Evolutionary conservation across 1,140 invertebrate species (phyloP), one percentile per base, ranked within the genome.

Genomic region (Pentalonia nigronervosa): DNA sequence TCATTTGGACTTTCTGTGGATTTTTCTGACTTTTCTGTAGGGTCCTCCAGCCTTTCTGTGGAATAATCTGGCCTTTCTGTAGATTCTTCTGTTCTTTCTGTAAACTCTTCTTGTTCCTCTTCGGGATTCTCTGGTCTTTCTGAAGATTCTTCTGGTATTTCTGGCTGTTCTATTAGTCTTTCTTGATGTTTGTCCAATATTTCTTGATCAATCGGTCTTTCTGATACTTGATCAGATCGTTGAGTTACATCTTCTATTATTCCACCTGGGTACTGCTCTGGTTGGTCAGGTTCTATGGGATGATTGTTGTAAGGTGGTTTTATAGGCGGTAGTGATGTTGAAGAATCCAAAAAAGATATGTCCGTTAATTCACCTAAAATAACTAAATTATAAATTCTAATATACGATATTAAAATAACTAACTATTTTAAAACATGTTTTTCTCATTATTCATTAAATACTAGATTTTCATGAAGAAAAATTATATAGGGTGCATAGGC

Each of bases 71-170:
- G n/a, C 25, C 8, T 84, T 48, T 50, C 76, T 7, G 20, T 0
- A 2, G 89, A 30, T 41, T 41, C 25, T 47, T 91, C 60, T 81
- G 41, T 0, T 94, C 89, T 94, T 93, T 95, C 34, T 94, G 94
- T 95, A 48, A 95, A 94, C 23, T 94, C 7, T 94, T 90, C 45
- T 94, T 47, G 21, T 95, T 94, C 88, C 95, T 95, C 17, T 94
- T 94, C 23, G 94, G 36, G 45, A n/a, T 53, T 34, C 94, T 93
- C 56, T 94, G 47, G 8, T 94, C 23, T 41, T 81, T 89, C 76
- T 2, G 6, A 2, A 60, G 47, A 23, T 86, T 48, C 93, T 94
- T 93, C 36, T 87, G 90, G 93, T 83, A 1, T 53, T n/a, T 81
- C 50, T 41, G 9, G 34, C 87, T 41, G 87, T 93, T 94, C 94